phyloP scores from a whole-genome alignment of 2,797 vertebrate species.

The Eospalax fontanierii region DNA sequence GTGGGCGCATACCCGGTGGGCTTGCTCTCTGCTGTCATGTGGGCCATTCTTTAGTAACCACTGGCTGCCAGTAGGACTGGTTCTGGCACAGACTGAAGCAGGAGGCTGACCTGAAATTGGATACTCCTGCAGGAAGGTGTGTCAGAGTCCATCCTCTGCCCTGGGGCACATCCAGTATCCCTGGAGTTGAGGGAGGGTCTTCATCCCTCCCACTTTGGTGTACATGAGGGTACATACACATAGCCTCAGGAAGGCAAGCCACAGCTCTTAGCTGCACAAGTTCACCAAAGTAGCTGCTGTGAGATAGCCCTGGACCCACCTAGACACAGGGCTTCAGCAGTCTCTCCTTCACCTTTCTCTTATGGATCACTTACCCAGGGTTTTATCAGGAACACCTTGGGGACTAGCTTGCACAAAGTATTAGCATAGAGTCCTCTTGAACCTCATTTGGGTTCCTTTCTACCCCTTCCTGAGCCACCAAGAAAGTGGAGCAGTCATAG shows the following conservation, averaged over 20 bases:
- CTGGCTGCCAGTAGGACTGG: not conserved
- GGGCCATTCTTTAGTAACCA: not conserved
- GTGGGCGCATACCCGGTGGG: not conserved
- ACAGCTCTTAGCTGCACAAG: rapidly evolving
- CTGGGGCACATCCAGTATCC: no score
- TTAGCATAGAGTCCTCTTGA: not conserved
- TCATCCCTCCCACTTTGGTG: no score
- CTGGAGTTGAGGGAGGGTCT: not conserved
- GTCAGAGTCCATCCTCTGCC: not conserved
- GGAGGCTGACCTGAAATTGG: not conserved
- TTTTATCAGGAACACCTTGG: not conserved
- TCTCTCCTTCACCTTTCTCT: not conserved
- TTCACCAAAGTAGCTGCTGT: not conserved
- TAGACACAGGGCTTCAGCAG: rapidly evolving
- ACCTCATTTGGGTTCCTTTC: not conserved
- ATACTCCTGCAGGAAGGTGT: not conserved
- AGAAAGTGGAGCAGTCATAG: not conserved
- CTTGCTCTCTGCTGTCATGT: not conserved
- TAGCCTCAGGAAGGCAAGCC: not conserved
- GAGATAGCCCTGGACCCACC: not conserved
- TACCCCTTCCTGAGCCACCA: not conserved
- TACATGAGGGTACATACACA: no score
- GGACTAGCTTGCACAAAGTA: not conserved
- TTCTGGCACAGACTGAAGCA: not conserved
- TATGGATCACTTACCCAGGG: not conserved